Conservation (phyloP, 2,888 invertebrate genomes). For the Cryptus armator region DNA sequence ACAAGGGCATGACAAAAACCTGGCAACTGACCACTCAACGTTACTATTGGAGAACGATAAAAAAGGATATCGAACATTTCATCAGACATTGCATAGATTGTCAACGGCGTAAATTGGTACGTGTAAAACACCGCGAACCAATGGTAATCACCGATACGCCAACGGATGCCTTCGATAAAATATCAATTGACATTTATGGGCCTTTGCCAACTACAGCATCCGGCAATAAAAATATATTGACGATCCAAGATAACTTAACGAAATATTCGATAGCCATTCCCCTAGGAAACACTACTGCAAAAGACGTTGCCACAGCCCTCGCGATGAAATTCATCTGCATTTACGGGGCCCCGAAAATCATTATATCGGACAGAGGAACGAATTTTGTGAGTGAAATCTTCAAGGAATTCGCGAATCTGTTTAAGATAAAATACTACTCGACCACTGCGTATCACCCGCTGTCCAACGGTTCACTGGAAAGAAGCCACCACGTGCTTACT, state of each 20-base stretch:
- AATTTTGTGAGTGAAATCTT: neutral
- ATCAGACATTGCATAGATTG: neutral
- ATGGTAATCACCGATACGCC: neutral
- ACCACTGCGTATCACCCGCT: neutral
- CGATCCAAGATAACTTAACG: neutral
- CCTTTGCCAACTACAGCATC: neutral
- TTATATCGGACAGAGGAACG: neutral
- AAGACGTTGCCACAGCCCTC: neutral
- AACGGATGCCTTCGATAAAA: too few relatives aligned
- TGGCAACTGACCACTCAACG: too few relatives aligned
- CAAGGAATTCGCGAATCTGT: neutral
- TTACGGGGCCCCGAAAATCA: constrained; percentile 3
- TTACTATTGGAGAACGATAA: neutral
- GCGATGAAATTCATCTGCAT: constrained; percentile 12
- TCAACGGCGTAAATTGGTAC: neutral
- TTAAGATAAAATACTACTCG: neutral
- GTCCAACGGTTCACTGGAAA: neutral
- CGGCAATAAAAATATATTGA: neutral
- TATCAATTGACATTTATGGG: constrained; percentile 9
- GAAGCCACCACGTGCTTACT: neutral
- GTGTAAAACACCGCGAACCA: constrained; percentile 2
- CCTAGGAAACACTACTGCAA: neutral
- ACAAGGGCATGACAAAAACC: too few relatives aligned
- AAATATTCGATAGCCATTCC: constrained; percentile 1
- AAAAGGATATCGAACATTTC: neutral